Evolutionary conservation across 1,140 invertebrate species (phyloP).

Genomic region (Neomicropteryx cornuta): DNA sequence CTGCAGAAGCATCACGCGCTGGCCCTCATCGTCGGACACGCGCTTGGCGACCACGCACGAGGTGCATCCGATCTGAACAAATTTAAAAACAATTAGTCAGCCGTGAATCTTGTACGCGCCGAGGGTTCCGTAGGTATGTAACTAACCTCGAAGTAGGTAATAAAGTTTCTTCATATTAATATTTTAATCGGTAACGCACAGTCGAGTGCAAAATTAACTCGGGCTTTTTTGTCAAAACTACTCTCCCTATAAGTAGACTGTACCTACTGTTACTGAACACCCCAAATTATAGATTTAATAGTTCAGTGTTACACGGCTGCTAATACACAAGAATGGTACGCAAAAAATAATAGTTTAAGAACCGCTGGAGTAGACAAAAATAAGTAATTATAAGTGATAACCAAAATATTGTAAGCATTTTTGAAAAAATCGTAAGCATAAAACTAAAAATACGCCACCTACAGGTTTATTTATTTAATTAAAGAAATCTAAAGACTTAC

Average conservation of each 20-base stretch:
- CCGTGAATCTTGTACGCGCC: background rate
- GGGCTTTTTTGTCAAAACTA: background rate
- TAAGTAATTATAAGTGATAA: too few species aligned
- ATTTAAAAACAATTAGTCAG: conserved; percentile 8
- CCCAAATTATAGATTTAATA: too few species aligned
- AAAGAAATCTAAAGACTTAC: too few species aligned
- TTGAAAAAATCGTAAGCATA: too few species aligned
- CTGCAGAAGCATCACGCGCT: conserved; percentile 49
- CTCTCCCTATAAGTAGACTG: background rate
- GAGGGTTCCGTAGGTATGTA: conserved; percentile 1
- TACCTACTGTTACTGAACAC: too few species aligned
- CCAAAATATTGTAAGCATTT: too few species aligned
- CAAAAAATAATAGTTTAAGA: too few species aligned
- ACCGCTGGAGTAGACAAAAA: too few species aligned
- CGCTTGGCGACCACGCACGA: conserved; percentile 54
- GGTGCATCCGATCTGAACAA: conserved; percentile 49
- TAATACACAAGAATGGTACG: too few species aligned
- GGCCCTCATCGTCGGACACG: conserved; percentile 58
- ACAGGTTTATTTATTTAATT: too few species aligned
- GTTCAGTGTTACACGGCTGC: too few species aligned
- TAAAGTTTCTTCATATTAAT: background rate
- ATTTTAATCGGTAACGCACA: background rate
- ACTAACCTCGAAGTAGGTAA: conserved; percentile 4
- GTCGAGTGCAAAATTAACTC: background rate
- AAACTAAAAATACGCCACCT: too few species aligned